phyloP scores from a whole-genome alignment of 2,113 vertebrate species.

The Oenanthe melanoleuca region DNA sequence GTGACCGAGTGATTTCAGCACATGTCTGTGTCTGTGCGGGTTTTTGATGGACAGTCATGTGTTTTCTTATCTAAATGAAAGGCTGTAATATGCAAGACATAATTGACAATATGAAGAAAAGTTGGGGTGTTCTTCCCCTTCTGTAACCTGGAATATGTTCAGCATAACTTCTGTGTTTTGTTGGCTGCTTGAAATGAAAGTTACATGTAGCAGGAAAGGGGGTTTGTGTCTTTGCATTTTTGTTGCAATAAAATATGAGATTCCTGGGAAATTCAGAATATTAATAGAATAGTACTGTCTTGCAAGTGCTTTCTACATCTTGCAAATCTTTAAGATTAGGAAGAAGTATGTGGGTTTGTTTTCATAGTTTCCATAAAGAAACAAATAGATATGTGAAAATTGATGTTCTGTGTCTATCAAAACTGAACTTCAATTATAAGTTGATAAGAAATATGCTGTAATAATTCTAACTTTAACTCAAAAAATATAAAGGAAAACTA shows the following conservation, averaged over 20 bases:
- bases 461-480: neutral
- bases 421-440: neutral
- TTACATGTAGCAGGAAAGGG: neutral
- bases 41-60: neutral
- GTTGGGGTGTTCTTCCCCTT: neutral
- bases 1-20: neutral
- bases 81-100: neutral
- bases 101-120: neutral
- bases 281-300: neutral
- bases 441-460: neutral
- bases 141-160: neutral
- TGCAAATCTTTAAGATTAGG: slow-evolving; percentile 13
- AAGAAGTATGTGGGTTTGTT: neutral
- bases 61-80: neutral
- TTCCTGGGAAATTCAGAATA: neutral
- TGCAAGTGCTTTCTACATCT: neutral
- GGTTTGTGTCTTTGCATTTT: neutral
- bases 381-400: neutral
- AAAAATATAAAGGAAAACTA: neutral
- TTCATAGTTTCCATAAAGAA: slow-evolving; percentile 37
- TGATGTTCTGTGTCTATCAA: neutral
- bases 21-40: accelerated
- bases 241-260: neutral
- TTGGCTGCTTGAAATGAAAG: neutral
- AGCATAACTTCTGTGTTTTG: neutral